Evolutionary conservation across 2,797 vertebrate genomes (phyloP).

Genomic region (Phataginus tricuspis): DNA sequence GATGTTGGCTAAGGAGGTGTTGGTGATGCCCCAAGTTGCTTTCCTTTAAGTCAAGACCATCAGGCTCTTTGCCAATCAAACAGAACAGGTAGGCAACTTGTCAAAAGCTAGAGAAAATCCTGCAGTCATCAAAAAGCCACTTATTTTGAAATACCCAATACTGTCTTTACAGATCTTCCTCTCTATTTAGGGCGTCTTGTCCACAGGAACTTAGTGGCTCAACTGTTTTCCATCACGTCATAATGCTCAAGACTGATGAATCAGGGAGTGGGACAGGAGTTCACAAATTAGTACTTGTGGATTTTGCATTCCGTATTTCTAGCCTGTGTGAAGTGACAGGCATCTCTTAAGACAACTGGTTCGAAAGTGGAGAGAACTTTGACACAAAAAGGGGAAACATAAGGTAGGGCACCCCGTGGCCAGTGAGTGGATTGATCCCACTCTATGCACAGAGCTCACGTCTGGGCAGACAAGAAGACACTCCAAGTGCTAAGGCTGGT

Average conservation of each 20-base stretch:
- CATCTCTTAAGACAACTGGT: background rate
- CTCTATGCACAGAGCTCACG: background rate
- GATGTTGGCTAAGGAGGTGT: background rate
- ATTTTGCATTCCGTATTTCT: slow-evolving; percentile 17
- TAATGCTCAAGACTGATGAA: slow-evolving; percentile 1
- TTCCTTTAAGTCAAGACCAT: slow-evolving; percentile 17
- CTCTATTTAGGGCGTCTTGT: background rate
- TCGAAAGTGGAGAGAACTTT: background rate
- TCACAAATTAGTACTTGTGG: background rate
- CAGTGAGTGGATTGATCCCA: background rate
- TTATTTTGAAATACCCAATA: slow-evolving; percentile 40
- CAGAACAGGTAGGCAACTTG: background rate
- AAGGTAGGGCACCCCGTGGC: background rate
- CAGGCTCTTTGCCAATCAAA: background rate
- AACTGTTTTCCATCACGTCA: background rate
- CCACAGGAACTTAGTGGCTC: slow-evolving; percentile 2
- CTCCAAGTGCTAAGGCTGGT: background rate
- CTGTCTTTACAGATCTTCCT: slow-evolving; percentile 8
- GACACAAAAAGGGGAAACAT: background rate
- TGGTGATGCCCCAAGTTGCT: background rate
- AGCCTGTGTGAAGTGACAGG: background rate
- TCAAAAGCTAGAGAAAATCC: background rate
- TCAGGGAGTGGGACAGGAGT: background rate
- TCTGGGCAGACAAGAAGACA: background rate
- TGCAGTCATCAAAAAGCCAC: background rate